These are phyloP conservation scores for Bucco capensis DNA, from an alignment of 2,113 vertebrate species.

Conservation along the genomic window DNA sequence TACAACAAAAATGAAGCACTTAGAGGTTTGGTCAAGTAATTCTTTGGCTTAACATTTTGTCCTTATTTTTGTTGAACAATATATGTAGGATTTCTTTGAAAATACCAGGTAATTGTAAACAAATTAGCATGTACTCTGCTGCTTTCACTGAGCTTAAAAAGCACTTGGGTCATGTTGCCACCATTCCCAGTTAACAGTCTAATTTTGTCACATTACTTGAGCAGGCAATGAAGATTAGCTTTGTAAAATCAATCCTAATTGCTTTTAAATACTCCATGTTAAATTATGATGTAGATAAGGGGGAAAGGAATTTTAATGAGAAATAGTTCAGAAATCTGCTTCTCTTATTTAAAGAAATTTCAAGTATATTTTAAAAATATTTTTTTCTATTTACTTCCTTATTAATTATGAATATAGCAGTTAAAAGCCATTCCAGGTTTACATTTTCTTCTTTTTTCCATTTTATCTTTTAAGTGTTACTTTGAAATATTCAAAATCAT, in stretches of 20 bases:
- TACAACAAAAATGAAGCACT: background rate
- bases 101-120: background rate
- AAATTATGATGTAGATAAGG: background rate
- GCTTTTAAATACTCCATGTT: background rate
- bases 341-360: background rate
- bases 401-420: background rate
- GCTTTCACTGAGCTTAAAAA: background rate
- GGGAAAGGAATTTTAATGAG: background rate
- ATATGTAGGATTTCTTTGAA: background rate
- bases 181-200: background rate
- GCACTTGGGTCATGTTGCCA: background rate
- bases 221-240: background rate
- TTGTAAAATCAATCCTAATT: background rate
- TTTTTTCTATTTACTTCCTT: background rate
- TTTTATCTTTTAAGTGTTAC: background rate
- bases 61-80: no score
- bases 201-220: background rate
- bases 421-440: background rate
- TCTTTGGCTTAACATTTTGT: no score
- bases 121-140: background rate
- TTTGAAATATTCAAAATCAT: background rate
- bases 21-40: background rate
- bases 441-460: background rate
- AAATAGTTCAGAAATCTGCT: background rate
- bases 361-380: background rate